phyloP scores from a whole-genome alignment of 2,888 invertebrate species.

The Nymphalis c-album region DNA sequence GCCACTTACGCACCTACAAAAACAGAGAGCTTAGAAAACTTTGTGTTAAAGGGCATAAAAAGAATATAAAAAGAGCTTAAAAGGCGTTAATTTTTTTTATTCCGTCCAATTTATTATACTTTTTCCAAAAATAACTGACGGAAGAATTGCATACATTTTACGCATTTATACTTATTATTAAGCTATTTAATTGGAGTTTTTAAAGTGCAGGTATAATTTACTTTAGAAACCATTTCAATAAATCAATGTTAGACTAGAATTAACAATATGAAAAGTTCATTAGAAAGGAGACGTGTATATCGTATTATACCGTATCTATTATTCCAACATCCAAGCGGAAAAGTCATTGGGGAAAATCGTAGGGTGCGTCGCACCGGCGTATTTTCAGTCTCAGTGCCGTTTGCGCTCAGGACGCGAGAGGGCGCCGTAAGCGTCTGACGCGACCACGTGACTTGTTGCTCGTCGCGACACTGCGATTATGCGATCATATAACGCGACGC shows the following conservation, averaged over 20 bases:
- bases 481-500: slow-evolving; percentile 20
- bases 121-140: too few relatives aligned
- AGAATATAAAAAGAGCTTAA: background rate
- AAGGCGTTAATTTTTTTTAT: background rate
- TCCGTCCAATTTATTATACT: too few relatives aligned
- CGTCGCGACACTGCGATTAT: slow-evolving; percentile 29
- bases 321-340: slow-evolving; percentile 70
- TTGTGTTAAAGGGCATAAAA: background rate
- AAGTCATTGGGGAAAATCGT: slow-evolving; percentile 78
- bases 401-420: slow-evolving; percentile 75
- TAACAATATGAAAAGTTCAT: background rate
- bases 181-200: too few relatives aligned
- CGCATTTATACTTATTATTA: too few relatives aligned
- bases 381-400: slow-evolving; percentile 75
- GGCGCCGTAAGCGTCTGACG: slow-evolving; percentile 65
- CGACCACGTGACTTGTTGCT: slow-evolving; percentile 75
- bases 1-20: slow-evolving; percentile 48
- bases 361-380: slow-evolving; percentile 75
- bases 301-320: slow-evolving; percentile 52
- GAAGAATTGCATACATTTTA: too few relatives aligned
- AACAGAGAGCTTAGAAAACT: slow-evolving; percentile 45
- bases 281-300: background rate
- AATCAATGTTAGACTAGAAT: too few relatives aligned
- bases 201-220: too few relatives aligned
- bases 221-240: too few relatives aligned